phyloP scores from a whole-genome alignment of 2,797 vertebrate species.

The Nasua narica region DNA sequence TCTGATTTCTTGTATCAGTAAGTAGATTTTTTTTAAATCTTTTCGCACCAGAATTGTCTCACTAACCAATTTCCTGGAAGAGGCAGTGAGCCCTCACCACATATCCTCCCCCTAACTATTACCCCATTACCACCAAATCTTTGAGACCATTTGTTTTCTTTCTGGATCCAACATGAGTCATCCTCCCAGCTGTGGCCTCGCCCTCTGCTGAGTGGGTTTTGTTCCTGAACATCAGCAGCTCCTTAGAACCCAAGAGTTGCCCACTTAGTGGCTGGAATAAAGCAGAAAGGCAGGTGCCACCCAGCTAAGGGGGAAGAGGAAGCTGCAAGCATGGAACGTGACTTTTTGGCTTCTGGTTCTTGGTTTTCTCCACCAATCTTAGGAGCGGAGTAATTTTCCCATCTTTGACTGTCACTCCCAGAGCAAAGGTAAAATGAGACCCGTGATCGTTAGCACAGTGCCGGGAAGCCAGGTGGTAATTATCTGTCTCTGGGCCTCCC shows the following conservation, averaged over 20 bases:
- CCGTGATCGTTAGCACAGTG: neutral
- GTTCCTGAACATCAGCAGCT: neutral
- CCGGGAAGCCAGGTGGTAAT: neutral
- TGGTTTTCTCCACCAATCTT: constrained; percentile 30
- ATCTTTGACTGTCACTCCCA: neutral
- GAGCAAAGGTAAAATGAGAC: neutral
- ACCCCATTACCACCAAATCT: constrained; percentile 47
- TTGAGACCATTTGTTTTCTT: constrained; percentile 71
- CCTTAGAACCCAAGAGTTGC: constrained; percentile 32
- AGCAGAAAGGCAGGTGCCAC: constrained; percentile 46
- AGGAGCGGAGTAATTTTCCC: neutral
- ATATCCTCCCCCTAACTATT: neutral
- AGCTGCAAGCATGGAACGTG: neutral
- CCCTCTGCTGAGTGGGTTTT: constrained; percentile 68
- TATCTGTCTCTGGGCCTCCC: neutral
- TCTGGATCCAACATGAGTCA: constrained; percentile 75
- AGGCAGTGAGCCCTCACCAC: neutral
- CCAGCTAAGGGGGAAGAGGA: neutral
- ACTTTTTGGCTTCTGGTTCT: constrained; percentile 28
- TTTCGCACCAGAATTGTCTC: constrained; percentile 59
- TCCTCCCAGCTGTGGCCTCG: constrained; percentile 73
- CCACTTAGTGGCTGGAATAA: neutral
- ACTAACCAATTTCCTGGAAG: constrained; percentile 68
- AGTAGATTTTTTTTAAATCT: constrained; percentile 80
- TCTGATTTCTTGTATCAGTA: constrained; percentile 97